Conservation (phyloP, 2,797 vertebrate genomes). For the Schizopygopsis pylzovi region DNA sequence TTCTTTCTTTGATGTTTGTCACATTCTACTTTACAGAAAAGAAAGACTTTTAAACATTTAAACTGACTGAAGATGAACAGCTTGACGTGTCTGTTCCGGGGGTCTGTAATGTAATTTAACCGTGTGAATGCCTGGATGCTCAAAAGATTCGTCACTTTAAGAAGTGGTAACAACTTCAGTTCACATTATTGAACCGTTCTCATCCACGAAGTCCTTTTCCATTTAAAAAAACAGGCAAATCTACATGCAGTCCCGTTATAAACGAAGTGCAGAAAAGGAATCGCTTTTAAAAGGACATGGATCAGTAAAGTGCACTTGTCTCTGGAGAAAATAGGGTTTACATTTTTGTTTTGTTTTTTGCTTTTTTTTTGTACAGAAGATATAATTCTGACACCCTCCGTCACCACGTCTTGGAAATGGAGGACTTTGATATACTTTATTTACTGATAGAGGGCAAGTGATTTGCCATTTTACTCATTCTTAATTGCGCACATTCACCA, state of each 20-base stretch:
- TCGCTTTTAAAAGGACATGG: conserved; percentile 14
- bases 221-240: background rate
- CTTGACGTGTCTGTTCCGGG: background rate
- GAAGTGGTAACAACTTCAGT: conserved; percentile 2
- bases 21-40: conserved; percentile 26
- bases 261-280: background rate
- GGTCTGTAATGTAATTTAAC: background rate
- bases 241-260: background rate
- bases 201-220: conserved; percentile 21
- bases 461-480: conserved; percentile 12
- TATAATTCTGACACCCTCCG: background rate
- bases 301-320: conserved; percentile 62
- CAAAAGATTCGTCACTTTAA: conserved; percentile 20
- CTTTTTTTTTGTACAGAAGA: conserved; percentile 22
- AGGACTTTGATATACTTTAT: conserved; percentile 11
- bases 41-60: background rate
- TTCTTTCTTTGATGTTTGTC: conserved; percentile 24
- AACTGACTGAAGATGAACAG: conserved; percentile 13
- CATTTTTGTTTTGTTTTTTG: background rate
- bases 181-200: background rate
- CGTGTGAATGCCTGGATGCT: background rate
- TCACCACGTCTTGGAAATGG: background rate
- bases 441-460: conserved; percentile 21
- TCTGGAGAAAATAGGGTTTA: conserved; percentile 46
- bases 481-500: background rate